These are phyloP conservation scores for Drosophila anomalata DNA, from an alignment of 2,888 invertebrate species.

Conservation along the genomic window DNA sequence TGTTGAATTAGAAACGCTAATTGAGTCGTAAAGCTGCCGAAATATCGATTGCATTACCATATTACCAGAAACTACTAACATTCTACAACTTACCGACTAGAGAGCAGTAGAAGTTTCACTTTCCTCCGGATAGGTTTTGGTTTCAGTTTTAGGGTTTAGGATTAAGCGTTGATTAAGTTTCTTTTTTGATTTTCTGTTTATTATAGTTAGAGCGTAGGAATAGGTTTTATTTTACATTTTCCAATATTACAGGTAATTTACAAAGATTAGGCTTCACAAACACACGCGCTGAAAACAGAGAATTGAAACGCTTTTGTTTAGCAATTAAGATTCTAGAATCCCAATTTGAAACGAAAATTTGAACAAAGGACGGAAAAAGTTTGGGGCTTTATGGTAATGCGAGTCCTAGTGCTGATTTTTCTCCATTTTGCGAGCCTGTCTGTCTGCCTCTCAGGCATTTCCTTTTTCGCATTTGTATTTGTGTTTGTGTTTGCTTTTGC, in stretches of 20 bases:
- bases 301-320: not conserved
- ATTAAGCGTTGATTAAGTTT: conserved; percentile 32
- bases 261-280: conserved; percentile 21
- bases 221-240: conserved; percentile 25
- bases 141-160: conserved; percentile 6
- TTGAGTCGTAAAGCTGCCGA: conserved; percentile 56
- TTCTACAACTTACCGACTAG: conserved; percentile 28
- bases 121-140: not conserved
- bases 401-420: conserved; percentile 46
- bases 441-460: conserved; percentile 58
- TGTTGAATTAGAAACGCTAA: conserved; percentile 65
- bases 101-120: conserved; percentile 11
- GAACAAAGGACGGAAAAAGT: conserved; percentile 38
- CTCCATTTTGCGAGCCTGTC: conserved; percentile 52
- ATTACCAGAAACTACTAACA: not conserved
- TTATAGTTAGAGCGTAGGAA: conserved; percentile 20
- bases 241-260: conserved; percentile 14
- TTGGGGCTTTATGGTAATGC: conserved; percentile 65
- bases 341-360: not conserved
- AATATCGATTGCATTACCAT: conserved; percentile 69
- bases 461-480: conserved; percentile 4
- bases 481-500: conserved; percentile 7
- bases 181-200: conserved; percentile 29
- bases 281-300: conserved; percentile 32
- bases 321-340: not conserved